Evolutionary conservation across 2,888 invertebrate species (phyloP), one percentile per base, ranked within the genome.

Genomic region (Helicoverpa assulta): DNA sequence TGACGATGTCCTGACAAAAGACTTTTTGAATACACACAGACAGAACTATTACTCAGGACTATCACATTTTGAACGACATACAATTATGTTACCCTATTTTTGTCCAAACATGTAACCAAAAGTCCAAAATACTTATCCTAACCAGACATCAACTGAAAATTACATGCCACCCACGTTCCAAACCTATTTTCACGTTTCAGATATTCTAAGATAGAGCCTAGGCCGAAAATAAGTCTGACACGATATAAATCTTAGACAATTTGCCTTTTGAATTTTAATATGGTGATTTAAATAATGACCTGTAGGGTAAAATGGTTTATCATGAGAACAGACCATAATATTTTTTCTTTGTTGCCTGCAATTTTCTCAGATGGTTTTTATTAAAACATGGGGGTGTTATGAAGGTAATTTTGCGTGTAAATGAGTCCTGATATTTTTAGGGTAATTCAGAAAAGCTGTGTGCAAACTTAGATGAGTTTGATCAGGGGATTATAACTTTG

Each of bases 201-300:
- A 76, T 76, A 71, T 73, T 71, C 64, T 57, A 62, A 58, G 67
- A 67, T 67, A 64, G 26, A 60, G 43, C 40, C 61, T 64, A 64
- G 58, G 18, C 21, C 16, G 58, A 75, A 69, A 73, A 69, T 74
- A 72, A 61, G 40, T 29, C 62, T 59, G 56, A 29, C 61, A 58
- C 43, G 55, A 56, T 62, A 73, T 72, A 75, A 69, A 80, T 80
- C 70, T 71, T 33, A 56, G 54, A 43, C 18, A 58, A 80, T 65
- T 71, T 71, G 67, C 68, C 57, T 26, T 37, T 43, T 65, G 68
- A 76, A 82, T 82, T 64, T 63, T 77, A 80, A 71, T 73, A 58
- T 37, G 52, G 14, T 33, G 8, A 68, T 72, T 68, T 73, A 65
- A 67, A 71, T 70, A 66, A 68, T 75, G 65, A 67, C 51, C 19